Evolutionary conservation across 2,888 invertebrate species (phyloP).

Genomic region (Byasa hedistus): DNA sequence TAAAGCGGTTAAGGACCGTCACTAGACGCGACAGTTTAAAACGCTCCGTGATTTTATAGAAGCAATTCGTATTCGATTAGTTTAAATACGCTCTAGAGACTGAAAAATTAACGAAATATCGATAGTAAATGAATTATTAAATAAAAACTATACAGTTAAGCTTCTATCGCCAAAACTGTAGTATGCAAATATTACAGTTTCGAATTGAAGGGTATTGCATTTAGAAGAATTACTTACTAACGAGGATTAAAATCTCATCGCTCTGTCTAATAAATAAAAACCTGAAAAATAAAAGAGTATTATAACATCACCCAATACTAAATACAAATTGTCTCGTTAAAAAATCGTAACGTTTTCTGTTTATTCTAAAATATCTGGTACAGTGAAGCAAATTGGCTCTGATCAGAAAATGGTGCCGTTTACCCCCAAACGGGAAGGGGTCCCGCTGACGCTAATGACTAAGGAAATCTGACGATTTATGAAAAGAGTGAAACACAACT

Average conservation of each 20-base stretch:
- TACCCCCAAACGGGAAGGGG: not conserved
- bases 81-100: not conserved
- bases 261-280: too few relatives aligned
- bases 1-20: slow-evolving; percentile 1
- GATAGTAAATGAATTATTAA: too few relatives aligned
- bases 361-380: not conserved
- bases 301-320: not conserved
- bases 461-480: not conserved
- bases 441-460: slow-evolving; percentile 10
- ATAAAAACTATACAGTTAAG: too few relatives aligned
- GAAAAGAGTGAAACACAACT: not conserved
- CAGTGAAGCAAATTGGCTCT: slow-evolving; percentile 4
- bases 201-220: too few relatives aligned
- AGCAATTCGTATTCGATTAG: not conserved
- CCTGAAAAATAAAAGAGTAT: too few relatives aligned
- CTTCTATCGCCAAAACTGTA: too few relatives aligned
- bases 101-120: not conserved
- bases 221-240: too few relatives aligned
- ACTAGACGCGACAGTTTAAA: slow-evolving; percentile 8
- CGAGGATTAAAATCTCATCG: too few relatives aligned
- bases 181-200: too few relatives aligned
- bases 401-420: not conserved
- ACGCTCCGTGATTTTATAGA: not conserved
- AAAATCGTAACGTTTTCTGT: not conserved
- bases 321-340: not conserved